These are phyloP conservation scores for Cerastis rubricosa DNA, from an alignment of 2,888 invertebrate genomes.

Conservation along the genomic window DNA sequence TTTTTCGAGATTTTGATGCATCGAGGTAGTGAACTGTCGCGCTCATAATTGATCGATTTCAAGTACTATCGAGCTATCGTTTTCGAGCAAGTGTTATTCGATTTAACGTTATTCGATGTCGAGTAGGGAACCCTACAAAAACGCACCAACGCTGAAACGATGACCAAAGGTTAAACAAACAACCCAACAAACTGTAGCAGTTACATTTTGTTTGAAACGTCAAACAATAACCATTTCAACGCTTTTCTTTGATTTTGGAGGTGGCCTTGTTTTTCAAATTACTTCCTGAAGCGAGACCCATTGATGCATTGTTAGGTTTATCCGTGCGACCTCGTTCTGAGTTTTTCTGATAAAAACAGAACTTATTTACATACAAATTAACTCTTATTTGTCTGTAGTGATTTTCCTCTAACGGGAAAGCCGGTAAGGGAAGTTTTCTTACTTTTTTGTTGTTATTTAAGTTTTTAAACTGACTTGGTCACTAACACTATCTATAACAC, in stretches of 20 bases:
- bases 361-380: slow-evolving; percentile 43
- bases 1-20: no score
- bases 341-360: slow-evolving; percentile 60
- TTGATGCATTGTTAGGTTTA: slow-evolving; percentile 56
- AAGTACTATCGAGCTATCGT: no score
- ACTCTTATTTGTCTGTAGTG: slow-evolving; percentile 3
- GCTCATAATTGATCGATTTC: no score
- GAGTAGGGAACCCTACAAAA: no score
- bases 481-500: no score
- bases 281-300: slow-evolving; percentile 61
- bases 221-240: slow-evolving; percentile 44
- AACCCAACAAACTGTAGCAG: slow-evolving; percentile 23
- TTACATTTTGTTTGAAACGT: slow-evolving; percentile 21
- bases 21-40: no score
- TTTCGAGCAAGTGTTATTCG: no score
- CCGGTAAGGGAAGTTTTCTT: not conserved
- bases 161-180: no score
- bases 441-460: not conserved
- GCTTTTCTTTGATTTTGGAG: slow-evolving; percentile 58
- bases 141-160: not conserved
- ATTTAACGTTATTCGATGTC: no score
- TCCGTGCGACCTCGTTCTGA: slow-evolving; percentile 45
- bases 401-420: slow-evolving; percentile 32
- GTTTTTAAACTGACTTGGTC: no score
- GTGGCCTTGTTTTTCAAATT: slow-evolving; percentile 61